phyloP scores from a whole-genome alignment of 2,888 invertebrate genomes.

The Ectemnius continuus region DNA sequence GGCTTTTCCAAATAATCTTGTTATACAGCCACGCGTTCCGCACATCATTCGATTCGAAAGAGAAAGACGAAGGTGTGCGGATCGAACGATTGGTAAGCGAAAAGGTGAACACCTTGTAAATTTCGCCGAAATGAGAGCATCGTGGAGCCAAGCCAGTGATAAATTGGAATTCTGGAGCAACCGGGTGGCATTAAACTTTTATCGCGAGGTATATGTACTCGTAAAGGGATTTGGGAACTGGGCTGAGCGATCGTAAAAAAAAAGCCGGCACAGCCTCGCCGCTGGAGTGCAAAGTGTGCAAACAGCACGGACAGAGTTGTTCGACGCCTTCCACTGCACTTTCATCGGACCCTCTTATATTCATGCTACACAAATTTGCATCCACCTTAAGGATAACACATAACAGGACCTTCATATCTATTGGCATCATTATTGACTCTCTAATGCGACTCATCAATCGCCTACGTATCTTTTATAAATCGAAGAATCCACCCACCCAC shows the following conservation, averaged over 20 bases:
- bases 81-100: too few species aligned
- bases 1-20: too few species aligned
- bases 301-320: background rate
- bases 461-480: slow-evolving; percentile 15
- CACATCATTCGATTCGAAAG: too few species aligned
- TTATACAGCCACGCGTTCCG: too few species aligned
- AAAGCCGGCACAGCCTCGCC: background rate
- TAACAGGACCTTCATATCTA: slow-evolving; percentile 3
- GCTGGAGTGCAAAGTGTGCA: background rate
- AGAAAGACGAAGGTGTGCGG: too few species aligned
- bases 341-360: background rate
- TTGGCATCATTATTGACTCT: background rate
- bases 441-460: slow-evolving; percentile 31
- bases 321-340: background rate
- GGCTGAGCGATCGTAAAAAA: slow-evolving; percentile 5
- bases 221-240: background rate
- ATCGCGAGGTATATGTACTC: slow-evolving; percentile 7
- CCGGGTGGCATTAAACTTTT: slow-evolving; percentile 7
- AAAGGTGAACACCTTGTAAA: too few species aligned
- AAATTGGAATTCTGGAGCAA: slow-evolving; percentile 7
- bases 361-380: slow-evolving; percentile 17
- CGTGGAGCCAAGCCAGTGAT: background rate
- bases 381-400: slow-evolving; percentile 28
- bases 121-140: background rate
- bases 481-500: slow-evolving; percentile 1